Evolutionary conservation across 1,140 invertebrate species (phyloP), one percentile per base, ranked within the genome.

Genomic region (Anadara kagoshimensis): DNA sequence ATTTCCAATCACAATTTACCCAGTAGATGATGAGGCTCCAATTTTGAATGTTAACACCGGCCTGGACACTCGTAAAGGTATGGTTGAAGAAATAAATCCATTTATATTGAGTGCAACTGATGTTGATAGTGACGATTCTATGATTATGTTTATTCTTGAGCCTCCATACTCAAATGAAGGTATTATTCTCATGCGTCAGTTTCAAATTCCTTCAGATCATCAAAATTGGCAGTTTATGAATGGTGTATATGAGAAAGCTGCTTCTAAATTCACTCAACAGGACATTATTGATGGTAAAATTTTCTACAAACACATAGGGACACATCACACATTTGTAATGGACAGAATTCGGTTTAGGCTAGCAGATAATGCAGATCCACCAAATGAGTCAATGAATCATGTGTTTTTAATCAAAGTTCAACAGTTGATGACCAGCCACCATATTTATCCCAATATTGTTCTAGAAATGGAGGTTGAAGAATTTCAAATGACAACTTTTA

Each of bases 1-100:
- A 11, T 90, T 90, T 72, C 88, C 90, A 5, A 78, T 91, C 10
- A 88, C 84, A 51, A 83, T 90, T 56, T 89, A 82, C 68, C 89
- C 90, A 12, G 83, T 86, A 66, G 90, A 91, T 78, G 90, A 91
- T 76, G 82, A 87, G 68, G 74, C 89, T 11, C 90, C 90, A 16
- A 79, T 87, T 22, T 66, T 90, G 10, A 87, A 81, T 68, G 82
- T 86, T 1, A 91, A 91, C 77, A 89, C 86, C 8, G 90, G 88
- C 0, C 71, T 90, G 43, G 83, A 87, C 59, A 82, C 90, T 10
- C 72, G 75, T 1, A 83, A 88, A 77, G 79, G 83, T 44, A 80
- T 87, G 41, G 70, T 87, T 61, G 76, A 76, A 8, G 81, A 84
- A 77, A 82, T 91, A 18, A 82, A 83, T 2, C 83, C 83, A 8